Evolutionary conservation across 1,140 invertebrate species (phyloP).

Genomic region (Euwallacea similis): DNA sequence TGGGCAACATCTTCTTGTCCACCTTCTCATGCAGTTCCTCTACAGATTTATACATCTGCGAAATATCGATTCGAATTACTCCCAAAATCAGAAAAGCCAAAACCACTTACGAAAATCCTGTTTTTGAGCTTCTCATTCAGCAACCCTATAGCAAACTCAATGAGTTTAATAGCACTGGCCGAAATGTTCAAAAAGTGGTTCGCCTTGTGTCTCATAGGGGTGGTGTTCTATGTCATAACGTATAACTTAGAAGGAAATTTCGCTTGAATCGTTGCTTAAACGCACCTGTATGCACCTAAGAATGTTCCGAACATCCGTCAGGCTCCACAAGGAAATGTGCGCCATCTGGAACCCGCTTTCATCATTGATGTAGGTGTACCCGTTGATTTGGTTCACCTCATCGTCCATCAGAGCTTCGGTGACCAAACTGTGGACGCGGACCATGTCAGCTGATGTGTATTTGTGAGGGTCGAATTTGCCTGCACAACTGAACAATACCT

Average conservation of each 20-base stretch:
- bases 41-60: conserved; percentile 70
- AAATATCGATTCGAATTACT: conserved; percentile 7
- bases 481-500: conserved; percentile 74
- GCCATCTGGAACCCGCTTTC: conserved; percentile 80
- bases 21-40: conserved; percentile 71
- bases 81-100: background rate
- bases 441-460: conserved; percentile 74
- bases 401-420: conserved; percentile 78
- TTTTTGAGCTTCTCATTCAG: conserved; percentile 80
- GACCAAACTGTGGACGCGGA: conserved; percentile 72
- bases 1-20: conserved; percentile 74
- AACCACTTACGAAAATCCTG: conserved; percentile 67
- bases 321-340: conserved; percentile 78
- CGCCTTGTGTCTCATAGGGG: conserved; percentile 84
- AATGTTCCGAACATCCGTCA: conserved; percentile 76
- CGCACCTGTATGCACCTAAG: conserved; percentile 74
- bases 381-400: conserved; percentile 74
- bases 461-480: conserved; percentile 75
- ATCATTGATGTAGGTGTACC: conserved; percentile 82
- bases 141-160: conserved; percentile 76
- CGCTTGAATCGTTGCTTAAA: background rate
- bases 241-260: conserved; percentile 18
- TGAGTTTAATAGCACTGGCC: conserved; percentile 71
- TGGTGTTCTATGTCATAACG: conserved; percentile 67
- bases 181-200: conserved; percentile 85